Conservation (phyloP, 2,888 invertebrate species). For the Cactoblastis cactorum region DNA sequence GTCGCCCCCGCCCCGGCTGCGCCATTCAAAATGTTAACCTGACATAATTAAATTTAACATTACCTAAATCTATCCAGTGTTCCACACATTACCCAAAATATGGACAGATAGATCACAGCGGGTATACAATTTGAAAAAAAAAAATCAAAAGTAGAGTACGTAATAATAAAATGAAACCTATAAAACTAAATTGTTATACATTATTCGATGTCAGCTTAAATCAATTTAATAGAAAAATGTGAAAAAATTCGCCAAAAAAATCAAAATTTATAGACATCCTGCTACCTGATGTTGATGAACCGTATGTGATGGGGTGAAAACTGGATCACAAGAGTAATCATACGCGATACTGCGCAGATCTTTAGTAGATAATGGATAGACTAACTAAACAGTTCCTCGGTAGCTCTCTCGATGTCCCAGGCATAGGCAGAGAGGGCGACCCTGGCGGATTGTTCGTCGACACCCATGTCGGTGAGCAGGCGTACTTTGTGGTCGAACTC, state of each 20-base stretch:
- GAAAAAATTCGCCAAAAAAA: neutral
- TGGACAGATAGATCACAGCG: slow-evolving; percentile 19
- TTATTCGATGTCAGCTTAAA: neutral
- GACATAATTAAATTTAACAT: slow-evolving; percentile 3
- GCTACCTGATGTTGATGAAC: neutral
- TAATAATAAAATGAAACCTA: neutral
- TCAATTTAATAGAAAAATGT: neutral
- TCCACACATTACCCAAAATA: slow-evolving; percentile 17
- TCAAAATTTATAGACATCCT: neutral
- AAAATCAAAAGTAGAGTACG: slow-evolving; percentile 12
- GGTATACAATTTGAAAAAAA: slow-evolving; percentile 14
- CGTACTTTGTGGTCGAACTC: slow-evolving; percentile 94
- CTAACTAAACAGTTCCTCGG: slow-evolving; percentile 82
- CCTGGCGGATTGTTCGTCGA: slow-evolving; percentile 92
- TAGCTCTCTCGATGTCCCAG: slow-evolving; percentile 96
- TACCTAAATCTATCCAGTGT: slow-evolving; percentile 16
- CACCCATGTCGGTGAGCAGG: slow-evolving; percentile 95
- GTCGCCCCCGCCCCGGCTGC: neutral
- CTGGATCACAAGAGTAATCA: slow-evolving; percentile 12
- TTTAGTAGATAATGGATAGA: slow-evolving; percentile 12
- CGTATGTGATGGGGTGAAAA: neutral
- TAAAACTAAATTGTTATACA: neutral
- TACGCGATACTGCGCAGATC: slow-evolving; percentile 3
- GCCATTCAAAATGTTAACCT: slow-evolving; percentile 1
- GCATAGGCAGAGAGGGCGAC: slow-evolving; percentile 94